Conservation (phyloP, 1,140 invertebrate species). For the Portunus trituberculatus region DNA sequence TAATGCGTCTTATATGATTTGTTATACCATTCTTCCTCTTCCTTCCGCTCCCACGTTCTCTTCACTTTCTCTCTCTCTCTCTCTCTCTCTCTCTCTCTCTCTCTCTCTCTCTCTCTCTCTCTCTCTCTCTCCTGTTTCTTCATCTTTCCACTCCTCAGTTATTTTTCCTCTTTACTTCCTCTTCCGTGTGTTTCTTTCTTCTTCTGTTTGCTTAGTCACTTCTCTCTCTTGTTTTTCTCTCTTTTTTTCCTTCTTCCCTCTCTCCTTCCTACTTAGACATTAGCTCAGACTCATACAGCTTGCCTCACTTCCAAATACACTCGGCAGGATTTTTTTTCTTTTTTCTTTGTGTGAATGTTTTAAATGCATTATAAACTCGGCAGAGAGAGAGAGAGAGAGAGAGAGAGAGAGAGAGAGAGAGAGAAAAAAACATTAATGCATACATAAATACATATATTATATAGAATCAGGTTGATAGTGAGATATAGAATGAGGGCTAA, state of each 20-base stretch:
- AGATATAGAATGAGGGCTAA: no score
- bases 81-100: not conserved
- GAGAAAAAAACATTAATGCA: no score
- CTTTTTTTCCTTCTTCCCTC: not conserved
- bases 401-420: no score
- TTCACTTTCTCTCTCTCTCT: not conserved
- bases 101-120: not conserved
- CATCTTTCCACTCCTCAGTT: not conserved
- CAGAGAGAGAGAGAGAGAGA: no score
- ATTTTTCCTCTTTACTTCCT: not conserved
- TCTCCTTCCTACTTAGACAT: not conserved
- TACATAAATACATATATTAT: no score
- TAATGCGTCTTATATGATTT: not conserved
- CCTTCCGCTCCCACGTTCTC: not conserved
- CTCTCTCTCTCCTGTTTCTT: not conserved
- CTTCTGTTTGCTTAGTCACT: not conserved
- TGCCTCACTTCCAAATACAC: not conserved
- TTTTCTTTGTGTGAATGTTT: no score
- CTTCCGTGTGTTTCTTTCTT: not conserved
- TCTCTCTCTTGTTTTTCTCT: not conserved
- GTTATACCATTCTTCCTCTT: not conserved
- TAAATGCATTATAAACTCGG: not conserved
- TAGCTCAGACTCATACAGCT: not conserved
- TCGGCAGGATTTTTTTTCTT: no score
- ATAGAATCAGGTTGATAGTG: no score